These are phyloP conservation scores for Calidris pygmaea DNA, from an alignment of 2,113 vertebrate genomes.

Conservation along the genomic window DNA sequence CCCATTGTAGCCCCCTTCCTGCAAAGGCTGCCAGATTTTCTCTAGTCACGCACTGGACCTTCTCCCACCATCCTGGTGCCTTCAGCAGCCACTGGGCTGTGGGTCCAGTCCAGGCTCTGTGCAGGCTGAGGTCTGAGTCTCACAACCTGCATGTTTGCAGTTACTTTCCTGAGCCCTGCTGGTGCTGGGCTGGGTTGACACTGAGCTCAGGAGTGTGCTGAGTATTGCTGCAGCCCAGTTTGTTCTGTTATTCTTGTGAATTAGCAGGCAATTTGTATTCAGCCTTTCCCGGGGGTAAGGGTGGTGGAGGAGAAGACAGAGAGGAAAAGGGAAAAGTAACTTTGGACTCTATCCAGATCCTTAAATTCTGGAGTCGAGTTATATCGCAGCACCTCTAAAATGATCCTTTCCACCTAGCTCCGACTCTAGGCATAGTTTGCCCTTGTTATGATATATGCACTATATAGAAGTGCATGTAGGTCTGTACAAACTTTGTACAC, in stretches of 20 bases:
- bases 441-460: neutral
- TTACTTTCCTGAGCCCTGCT: neutral
- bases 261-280: neutral
- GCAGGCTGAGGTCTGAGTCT: neutral
- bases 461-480: neutral
- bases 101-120: neutral
- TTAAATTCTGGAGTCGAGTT: neutral
- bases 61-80: neutral
- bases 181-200: neutral
- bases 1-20: neutral
- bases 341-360: neutral
- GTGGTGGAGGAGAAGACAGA: neutral
- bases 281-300: neutral
- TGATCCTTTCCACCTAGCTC: neutral
- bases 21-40: neutral
- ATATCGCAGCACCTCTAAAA: neutral
- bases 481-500: neutral
- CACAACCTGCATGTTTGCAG: neutral
- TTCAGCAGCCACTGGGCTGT: fast-evolving
- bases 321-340: neutral
- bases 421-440: neutral
- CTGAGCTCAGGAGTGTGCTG: neutral
- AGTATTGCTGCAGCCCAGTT: neutral
- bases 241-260: neutral
- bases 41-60: fast-evolving